Base-by-base conservation (phyloP, 2,888 invertebrate species). In the Xestia rhomboidea region DNA sequence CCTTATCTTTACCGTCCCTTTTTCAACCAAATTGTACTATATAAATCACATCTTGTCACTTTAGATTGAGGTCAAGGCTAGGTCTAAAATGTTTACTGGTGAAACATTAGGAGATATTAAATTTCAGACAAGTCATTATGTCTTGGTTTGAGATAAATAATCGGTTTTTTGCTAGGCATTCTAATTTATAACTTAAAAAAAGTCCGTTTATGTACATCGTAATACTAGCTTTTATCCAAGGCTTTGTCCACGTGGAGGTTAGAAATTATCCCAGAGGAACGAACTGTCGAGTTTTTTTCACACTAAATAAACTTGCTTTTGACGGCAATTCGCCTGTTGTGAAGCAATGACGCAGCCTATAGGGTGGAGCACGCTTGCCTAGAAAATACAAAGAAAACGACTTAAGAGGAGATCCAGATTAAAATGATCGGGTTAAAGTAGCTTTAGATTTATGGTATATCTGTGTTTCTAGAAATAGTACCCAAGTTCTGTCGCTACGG, bases 31-130 rank as follows among this genome's bases (percentile, higher is more conserved):
- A 81, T 76, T 49, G 54, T 62, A 51, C 60, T 70, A 51, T 68
- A 78, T 75, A 78, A 82, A 76, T 69, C 76, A 85, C 68, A 63
- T 69, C 54, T 72, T 57, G 76, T 69, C 57, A 73, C 38, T 79
- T 57, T 68, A 68, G 13, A 72, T 73, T 34, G 21, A 63, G 72
- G 68, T 54, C 76, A 76, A 76, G 68, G 44, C 21, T 51, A 34
- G 7, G 10, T 18, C 27, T 68, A 60, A 38, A 69, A 49, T 67
- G 15, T 75, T 76, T 46, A 46, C 82, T 68, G 30, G n/a, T 27
- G 38, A 57, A 67, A 46, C 44, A 54, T 68, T 76, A 7, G 8
- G 18, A 63, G 54, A 57, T 41, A 64, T 57, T 21, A 49, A 76
- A 62, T 24, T 68, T 64, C 15, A 57, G 34, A 51, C 57, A 13